Base-by-base conservation (phyloP, 1,140 invertebrate genomes). In the Popillia japonica region DNA sequence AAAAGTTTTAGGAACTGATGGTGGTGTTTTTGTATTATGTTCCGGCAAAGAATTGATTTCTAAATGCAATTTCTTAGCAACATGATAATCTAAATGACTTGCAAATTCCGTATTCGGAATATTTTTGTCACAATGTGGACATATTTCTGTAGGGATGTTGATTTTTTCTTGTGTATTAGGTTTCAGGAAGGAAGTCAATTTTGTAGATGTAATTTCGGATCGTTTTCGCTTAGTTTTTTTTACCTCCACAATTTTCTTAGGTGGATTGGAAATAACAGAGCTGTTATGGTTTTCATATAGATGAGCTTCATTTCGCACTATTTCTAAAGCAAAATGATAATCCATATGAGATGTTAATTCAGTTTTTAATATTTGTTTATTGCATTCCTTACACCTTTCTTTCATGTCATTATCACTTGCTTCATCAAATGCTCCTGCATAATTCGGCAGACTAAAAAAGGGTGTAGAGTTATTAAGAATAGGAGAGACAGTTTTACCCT, bases 31-130 rank as follows among this genome's bases (percentile, higher is more conserved):
- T 9, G 42, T 7, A 20, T 20, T 44, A 20, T 40, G 27, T 7
- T 42, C 22, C 64, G 1, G 72, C 22, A 27, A 34, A 34, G 59
- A 44, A 82, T 87, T 88, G 77, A 85, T 83, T 88, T 87, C 87
- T 80, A 87, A 86, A 82, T 91, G 92, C 41, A 95, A 82, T 82
- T 89, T 90, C 82, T 91, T 91, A 4, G 93, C 93, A 78, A 92
- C 86, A 83, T 95, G 93, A 85, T 91, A 94, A 86, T 95, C 93
- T 77, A 88, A 85, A 85, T 95, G 93, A 82, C 92, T 91, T 11
- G 84, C 78, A 83, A 91, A 89, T 78, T 91, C 91, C 6, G 87
- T 86, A n/a, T 86, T 17, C 34, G 87, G 83, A 41, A 95, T 88
- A 81, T 86, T 88, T 82, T 90, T 90, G 77, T 90, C 87, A 83